Percentiles rank a stretch among this genome's conserved stretches.
Evolutionary conservation across 2,797 vertebrate species (phyloP).

Genomic region (Sebastes taczanowskii): DNA sequence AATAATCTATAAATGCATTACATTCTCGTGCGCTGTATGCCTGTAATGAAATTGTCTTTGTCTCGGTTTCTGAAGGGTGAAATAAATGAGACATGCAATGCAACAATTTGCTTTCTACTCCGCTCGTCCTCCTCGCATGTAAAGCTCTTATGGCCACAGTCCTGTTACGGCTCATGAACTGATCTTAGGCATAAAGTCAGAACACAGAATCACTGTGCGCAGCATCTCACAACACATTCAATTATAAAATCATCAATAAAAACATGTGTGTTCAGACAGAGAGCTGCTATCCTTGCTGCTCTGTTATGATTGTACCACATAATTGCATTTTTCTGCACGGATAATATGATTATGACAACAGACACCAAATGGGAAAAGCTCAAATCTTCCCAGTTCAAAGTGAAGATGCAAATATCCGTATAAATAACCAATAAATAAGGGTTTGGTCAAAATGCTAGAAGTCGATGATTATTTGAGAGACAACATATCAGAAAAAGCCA

Average conservation of each 20-base stretch:
- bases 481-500: neutral
- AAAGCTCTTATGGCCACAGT: neutral
- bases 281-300: neutral
- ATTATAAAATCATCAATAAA: constrained; percentile 35
- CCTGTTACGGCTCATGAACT: neutral
- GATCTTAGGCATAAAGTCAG: neutral
- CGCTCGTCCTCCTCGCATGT: neutral
- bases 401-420: neutral
- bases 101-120: neutral
- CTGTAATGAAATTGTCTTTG: neutral
- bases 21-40: neutral
- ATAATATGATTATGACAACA: constrained; percentile 44
- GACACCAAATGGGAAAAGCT: constrained; percentile 27
- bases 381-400: constrained; percentile 12
- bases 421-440: neutral
- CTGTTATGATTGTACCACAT: constrained; percentile 35
- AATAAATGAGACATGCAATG: neutral
- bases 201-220: neutral
- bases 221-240: constrained; percentile 27
- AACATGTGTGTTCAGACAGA: neutral
- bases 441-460: neutral
- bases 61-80: neutral
- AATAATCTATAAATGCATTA: neutral
- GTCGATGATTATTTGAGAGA: neutral
- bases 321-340: constrained; percentile 42